Percentiles rank a stretch among this genome's conserved stretches.
Evolutionary conservation across 2,797 vertebrate genomes (phyloP).

Genomic region (Onychomys leucogaster): DNA sequence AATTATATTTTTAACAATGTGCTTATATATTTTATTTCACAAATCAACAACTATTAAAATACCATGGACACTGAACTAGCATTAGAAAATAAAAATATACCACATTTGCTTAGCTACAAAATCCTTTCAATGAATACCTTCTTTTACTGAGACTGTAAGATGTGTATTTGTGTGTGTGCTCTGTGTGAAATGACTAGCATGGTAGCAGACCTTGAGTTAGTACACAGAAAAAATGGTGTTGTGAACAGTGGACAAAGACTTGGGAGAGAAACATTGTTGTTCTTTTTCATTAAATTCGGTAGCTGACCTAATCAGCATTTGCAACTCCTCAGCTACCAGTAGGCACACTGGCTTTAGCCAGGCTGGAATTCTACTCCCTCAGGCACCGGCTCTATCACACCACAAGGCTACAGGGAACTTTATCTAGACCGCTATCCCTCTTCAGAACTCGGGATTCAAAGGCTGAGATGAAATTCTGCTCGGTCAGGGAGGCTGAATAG

Average conservation of each 20-base stretch:
- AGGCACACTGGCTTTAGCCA: not conserved
- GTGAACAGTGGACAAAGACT: not conserved
- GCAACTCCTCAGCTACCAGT: not conserved
- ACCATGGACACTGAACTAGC: constrained; percentile 21
- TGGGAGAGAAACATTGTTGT: not conserved
- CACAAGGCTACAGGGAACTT: not conserved
- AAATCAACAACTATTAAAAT: constrained; percentile 27
- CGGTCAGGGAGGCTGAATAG: not conserved
- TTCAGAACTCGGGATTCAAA: not conserved
- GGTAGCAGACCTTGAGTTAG: not conserved
- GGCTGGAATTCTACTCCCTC: not conserved
- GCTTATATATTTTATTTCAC: constrained; percentile 20
- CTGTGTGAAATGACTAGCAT: not conserved
- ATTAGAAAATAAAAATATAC: constrained; percentile 50
- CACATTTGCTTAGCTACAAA: constrained; percentile 10
- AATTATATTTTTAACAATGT: not conserved
- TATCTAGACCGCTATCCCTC: not conserved
- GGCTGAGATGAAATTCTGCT: not conserved
- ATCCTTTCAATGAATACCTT: not conserved
- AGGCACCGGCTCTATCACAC: not conserved
- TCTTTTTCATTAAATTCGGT: not conserved
- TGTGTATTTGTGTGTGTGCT: not conserved
- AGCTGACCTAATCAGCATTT: not conserved
- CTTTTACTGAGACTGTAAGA: not conserved
- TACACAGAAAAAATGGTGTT: constrained; percentile 8